Base-by-base conservation (phyloP, 2,113 vertebrate species). In the Pangasianodon hypophthalmus region DNA sequence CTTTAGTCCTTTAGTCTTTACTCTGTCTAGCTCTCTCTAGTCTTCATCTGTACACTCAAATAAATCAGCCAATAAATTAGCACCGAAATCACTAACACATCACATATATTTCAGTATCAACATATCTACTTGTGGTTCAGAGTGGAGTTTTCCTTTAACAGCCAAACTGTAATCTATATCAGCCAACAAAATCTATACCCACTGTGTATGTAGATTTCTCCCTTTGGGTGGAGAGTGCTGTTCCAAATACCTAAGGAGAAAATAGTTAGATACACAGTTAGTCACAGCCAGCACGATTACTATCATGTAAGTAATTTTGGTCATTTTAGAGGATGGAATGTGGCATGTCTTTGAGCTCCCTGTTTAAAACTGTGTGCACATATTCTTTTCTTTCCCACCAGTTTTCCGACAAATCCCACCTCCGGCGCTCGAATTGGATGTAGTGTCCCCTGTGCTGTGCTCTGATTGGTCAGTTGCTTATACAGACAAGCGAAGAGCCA, bases 191-290 rank as follows among this genome's bases (percentile, higher is more conserved):
- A 87, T 11, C 7, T 67, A 52, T 46, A 95, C 96, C 93, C 86
- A 96, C 95, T 86, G 90, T 32, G 9, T 73, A 79, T 56, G 80
- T 50, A 2, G 86, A 85, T 69, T 93, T 95, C 79, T 91, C 95
- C 91, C 93, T 94, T 73, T 88, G 93, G 87, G 83, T 93, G 64
- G 89, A 91, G 84, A 94, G 46, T 37, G 91, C 90, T 69, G 93
- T 85, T 75, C 95, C 95, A 91, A 94, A 94, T 29, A 95, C 92
- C 96, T 96, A 90, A 46, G 56, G 92, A 82, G 21, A 44, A 88
- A 92, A 69, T 0, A 85, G 1, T 44, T 54, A 29, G 13, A 0
- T 29, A 60, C 46, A 80, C 18, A 37, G 13, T 37, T 87, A 87
- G 8, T 58, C 52, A 32, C 7, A 24, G 4, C 13, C 80, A 21